Conservation (phyloP, 2,888 invertebrate species). For the Aphodius sticticus region DNA sequence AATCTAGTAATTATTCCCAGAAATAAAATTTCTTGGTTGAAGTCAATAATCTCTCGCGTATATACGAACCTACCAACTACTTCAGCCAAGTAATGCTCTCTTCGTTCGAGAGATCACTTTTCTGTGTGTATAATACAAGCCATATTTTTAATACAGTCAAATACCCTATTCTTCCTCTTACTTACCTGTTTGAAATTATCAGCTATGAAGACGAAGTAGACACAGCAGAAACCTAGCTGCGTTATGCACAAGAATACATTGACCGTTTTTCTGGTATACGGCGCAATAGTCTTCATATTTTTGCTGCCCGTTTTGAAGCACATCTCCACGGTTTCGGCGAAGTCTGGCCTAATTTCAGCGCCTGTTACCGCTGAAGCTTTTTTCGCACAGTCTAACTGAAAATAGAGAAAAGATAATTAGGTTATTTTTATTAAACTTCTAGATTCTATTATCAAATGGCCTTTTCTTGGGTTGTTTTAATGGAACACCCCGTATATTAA, state of each 20-base stretch:
- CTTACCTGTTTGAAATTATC: slow-evolving; percentile 81
- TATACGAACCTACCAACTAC: no score
- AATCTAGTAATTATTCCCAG: no score
- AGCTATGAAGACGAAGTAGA: slow-evolving; percentile 95
- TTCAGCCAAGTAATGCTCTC: no score
- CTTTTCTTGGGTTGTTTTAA: neutral
- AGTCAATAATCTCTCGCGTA: no score
- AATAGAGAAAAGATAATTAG: slow-evolving; percentile 33
- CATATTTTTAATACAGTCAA: no score
- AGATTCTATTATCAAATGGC: neutral
- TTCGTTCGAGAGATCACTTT: no score
- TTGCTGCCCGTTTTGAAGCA: slow-evolving; percentile 81
- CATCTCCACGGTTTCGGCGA: slow-evolving; percentile 84
- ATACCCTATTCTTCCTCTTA: no score
- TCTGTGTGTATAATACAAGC: no score
- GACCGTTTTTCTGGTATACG: slow-evolving; percentile 73
- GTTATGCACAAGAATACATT: slow-evolving; percentile 91
- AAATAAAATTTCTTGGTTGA: no score
- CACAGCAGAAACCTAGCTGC: slow-evolving; percentile 98
- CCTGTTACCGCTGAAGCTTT: slow-evolving; percentile 70
- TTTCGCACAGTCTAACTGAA: slow-evolving; percentile 74
- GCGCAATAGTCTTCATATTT: slow-evolving; percentile 68
- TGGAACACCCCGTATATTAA: neutral
- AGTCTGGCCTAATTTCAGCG: slow-evolving; percentile 68
- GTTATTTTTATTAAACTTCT: neutral